Conservation (phyloP, 2,797 vertebrate genomes). For the Syngnathus acus region DNA sequence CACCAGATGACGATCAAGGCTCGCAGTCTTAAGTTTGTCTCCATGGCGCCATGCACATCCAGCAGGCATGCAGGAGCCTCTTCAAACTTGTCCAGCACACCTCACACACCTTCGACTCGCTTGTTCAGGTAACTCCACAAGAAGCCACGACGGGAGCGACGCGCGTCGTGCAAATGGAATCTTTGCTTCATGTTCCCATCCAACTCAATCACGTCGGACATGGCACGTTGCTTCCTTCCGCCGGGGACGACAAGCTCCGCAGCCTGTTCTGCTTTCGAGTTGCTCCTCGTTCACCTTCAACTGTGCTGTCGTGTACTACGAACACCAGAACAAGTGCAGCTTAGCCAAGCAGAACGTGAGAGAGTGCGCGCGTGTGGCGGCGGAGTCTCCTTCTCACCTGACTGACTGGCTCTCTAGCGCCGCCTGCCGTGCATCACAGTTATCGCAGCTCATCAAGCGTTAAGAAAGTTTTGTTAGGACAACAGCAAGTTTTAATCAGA, state of each 20-base stretch:
- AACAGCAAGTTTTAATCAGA: no score
- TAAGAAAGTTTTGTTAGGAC: neutral
- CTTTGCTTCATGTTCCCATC: conserved; percentile 27
- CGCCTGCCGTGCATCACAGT: neutral
- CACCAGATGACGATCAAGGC: conserved; percentile 58
- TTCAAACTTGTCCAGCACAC: conserved; percentile 28
- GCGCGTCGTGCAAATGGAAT: conserved; percentile 3
- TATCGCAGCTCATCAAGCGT: neutral
- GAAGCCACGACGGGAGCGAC: conserved; percentile 8
- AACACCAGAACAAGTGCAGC: neutral
- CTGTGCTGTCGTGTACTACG: no score
- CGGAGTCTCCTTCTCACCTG: neutral
- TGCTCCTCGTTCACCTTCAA: neutral
- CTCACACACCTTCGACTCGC: conserved; percentile 9
- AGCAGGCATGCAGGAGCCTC: conserved; percentile 27
- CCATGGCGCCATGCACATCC: conserved; percentile 63
- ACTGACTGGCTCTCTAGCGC: neutral
- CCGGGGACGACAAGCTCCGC: conserved; percentile 1
- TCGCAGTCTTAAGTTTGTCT: conserved; percentile 51
- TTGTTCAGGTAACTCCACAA: conserved; percentile 28
- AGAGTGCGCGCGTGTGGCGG: neutral
- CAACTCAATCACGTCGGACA: conserved; percentile 27
- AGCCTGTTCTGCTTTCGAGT: neutral
- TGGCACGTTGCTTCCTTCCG: conserved; percentile 10
- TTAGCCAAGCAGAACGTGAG: neutral